Base-by-base conservation (phyloP, 1,140 invertebrate species). In the Dinoponera quadriceps region DNA sequence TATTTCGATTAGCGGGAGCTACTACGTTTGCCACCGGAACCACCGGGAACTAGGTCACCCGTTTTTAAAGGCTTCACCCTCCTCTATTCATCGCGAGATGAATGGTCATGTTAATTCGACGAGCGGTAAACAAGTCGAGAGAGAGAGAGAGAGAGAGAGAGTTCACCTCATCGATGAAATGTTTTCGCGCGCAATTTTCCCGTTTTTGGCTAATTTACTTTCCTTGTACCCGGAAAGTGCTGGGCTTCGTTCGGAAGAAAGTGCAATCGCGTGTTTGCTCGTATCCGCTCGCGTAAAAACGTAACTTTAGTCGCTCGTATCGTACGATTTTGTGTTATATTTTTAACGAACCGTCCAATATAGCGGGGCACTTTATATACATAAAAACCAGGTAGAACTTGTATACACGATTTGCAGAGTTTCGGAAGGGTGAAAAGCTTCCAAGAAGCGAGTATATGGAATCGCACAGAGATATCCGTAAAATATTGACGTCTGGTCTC, bases 41-140 rank as follows among this genome's bases (percentile, higher is more conserved):
- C 29, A 59, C 25, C 68, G 55, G 38, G 59, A 82, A 74, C 69
- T 82, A 44, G 69, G 75, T 80, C 75, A 80, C 7, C 33, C 18
- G 22, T 80, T 80, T 72, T 80, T 48, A 80, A 80, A 44, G 75
- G 51, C 75, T 55, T 55, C 51, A 18, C 13, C 63, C 33, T 65
- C 9, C 18, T 3, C 54, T 69, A 69, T 78, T 48, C 54, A 27
- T 49, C 16, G 5, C 33, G 38, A 3, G 38, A 80, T 80, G 63
- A 78, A 69, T 57, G 75, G 75, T 80, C 71, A 80, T 71, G 51
- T 22, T 69, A 69, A 27, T 25, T 33, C 51, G 54, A 48, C 25
- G 63, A 44, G 33, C 18, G 74, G 29, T 55, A 66, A 77, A 80
- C 25, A 80, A 80, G 5, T 29, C 38, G 65, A 71, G 48, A 33